Base-by-base conservation (phyloP, 2,888 invertebrate genomes). In the Pandemis cinnamomeana region DNA sequence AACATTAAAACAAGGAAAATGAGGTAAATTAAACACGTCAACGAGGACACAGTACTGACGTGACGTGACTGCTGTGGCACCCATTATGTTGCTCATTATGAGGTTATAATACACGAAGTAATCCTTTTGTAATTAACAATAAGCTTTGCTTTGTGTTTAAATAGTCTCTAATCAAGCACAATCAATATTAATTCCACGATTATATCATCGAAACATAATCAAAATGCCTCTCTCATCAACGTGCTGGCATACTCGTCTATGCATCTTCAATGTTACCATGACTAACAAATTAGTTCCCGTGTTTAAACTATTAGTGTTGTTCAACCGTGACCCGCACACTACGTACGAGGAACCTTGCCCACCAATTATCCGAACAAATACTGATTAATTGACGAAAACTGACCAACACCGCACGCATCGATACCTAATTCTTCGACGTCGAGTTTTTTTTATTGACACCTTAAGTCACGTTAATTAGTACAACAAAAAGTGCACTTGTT, bases 241-340 rank as follows among this genome's bases (percentile, higher is more conserved):
- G 77, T 66, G 75, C 77, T 72, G 75, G 66, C 64, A 73, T 77
- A 62, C 76, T 71, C 80, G 82, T 76, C 79, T 77, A 79, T 41
- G 64, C 11, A 66, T 72, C 55, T 75, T 71, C 77, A 80, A 81
- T 83, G 81, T 79, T 83, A 81, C 78, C 86, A 82, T 83, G 83
- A 84, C 81, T 85, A 83, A 84, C 80, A 81, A 80, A 86, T 88
- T 87, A 84, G 87, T 88, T 88, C 84, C 85, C 82, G 83, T 81
- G 81, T 86, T 86, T 85, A 85, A 80, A 79, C 75, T 80, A 78
- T 84, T 83, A 84, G 70, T 66, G 71, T 71, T 82, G 79, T 81
- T 84, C 81, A 87, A 77, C 90, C 90, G 83, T 91, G 92, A 90
- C 90, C 90, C 83, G 85, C 82, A 83, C 80, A 76, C 76, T 64